Percentiles rank a stretch among this genome's conserved stretches.
These are phyloP conservation scores for Lepidochitona cinerea DNA, from an alignment of 2,888 invertebrate species.

Conservation along the genomic window DNA sequence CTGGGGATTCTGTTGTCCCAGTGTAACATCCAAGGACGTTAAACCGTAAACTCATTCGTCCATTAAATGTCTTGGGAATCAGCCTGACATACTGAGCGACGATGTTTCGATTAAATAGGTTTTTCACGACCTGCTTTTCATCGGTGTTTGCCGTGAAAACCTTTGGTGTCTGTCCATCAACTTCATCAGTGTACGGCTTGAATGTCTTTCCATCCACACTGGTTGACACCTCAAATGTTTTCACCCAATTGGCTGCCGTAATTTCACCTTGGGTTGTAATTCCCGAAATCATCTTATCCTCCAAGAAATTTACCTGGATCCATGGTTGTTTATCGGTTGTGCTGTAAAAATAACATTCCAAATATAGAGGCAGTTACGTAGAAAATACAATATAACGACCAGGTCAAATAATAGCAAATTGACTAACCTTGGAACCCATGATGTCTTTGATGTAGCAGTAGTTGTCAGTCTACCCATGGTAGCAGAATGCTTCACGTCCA, in stretches of 20 bases:
- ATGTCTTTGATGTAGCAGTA: too few relatives aligned
- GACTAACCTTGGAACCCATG: too few relatives aligned
- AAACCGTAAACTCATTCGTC: slow-evolving; percentile 41
- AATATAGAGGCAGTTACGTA: too few relatives aligned
- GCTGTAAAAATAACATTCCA: not conserved
- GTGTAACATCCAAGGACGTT: slow-evolving; percentile 55
- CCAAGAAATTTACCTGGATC: not conserved
- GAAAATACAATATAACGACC: too few relatives aligned
- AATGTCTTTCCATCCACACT: slow-evolving; percentile 51
- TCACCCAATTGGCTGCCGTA: slow-evolving; percentile 41
- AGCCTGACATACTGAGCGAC: slow-evolving; percentile 50
- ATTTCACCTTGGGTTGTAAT: slow-evolving; percentile 34
- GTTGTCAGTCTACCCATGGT: not conserved
- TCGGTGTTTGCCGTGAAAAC: slow-evolving; percentile 47
- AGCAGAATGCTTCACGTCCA: slow-evolving; percentile 12
- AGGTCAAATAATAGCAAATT: too few relatives aligned
- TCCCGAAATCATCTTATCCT: not conserved
- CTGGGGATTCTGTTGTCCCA: not conserved
- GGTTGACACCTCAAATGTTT: slow-evolving; percentile 40
- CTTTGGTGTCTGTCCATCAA: slow-evolving; percentile 36
- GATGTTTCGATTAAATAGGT: slow-evolving; percentile 53
- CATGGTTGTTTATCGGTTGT: slow-evolving; percentile 37
- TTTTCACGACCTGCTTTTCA: slow-evolving; percentile 37
- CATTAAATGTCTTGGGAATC: slow-evolving; percentile 38
- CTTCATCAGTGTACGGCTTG: slow-evolving; percentile 41